phyloP scores from a whole-genome alignment of 2,797 vertebrate species.

The Poeciliopsis presidionis region DNA sequence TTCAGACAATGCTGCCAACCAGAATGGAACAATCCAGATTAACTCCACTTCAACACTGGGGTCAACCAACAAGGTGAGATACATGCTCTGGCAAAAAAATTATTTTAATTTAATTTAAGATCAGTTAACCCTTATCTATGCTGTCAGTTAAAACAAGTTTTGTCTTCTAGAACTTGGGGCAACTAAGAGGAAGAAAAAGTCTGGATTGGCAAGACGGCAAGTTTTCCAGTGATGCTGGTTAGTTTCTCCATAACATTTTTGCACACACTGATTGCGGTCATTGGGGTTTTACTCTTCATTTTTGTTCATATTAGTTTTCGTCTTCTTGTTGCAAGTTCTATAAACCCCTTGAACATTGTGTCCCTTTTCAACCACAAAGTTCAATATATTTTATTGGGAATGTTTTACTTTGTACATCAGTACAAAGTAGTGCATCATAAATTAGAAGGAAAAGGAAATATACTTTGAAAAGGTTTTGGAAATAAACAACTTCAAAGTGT shows the following conservation, averaged over 20 bases:
- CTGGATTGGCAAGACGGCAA: slow-evolving; percentile 70
- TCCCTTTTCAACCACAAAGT: background rate
- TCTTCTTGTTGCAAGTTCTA: background rate
- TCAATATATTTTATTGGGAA: background rate
- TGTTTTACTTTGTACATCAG: background rate
- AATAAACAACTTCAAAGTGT: background rate
- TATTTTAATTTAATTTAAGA: background rate
- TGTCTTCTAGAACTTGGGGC: slow-evolving; percentile 63
- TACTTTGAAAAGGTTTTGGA: background rate
- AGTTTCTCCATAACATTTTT: slow-evolving; percentile 8
- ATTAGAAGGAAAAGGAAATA: background rate
- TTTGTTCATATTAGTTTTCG: background rate
- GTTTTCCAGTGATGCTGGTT: slow-evolving; percentile 66
- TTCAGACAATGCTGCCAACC: slow-evolving; percentile 51
- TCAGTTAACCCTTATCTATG: background rate
- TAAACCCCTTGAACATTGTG: background rate
- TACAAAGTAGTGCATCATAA: background rate
- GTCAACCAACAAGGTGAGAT: slow-evolving; percentile 65
- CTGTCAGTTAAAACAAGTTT: background rate
- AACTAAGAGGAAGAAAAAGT: slow-evolving; percentile 48
- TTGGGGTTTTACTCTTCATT: background rate
- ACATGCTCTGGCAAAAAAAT: background rate
- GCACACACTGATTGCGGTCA: background rate
- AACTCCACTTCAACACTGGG: slow-evolving; percentile 44
- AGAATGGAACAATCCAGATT: slow-evolving; percentile 72